These are phyloP conservation scores for Perca fluviatilis DNA, from an alignment of 2,113 vertebrate genomes.

Conservation along the genomic window DNA sequence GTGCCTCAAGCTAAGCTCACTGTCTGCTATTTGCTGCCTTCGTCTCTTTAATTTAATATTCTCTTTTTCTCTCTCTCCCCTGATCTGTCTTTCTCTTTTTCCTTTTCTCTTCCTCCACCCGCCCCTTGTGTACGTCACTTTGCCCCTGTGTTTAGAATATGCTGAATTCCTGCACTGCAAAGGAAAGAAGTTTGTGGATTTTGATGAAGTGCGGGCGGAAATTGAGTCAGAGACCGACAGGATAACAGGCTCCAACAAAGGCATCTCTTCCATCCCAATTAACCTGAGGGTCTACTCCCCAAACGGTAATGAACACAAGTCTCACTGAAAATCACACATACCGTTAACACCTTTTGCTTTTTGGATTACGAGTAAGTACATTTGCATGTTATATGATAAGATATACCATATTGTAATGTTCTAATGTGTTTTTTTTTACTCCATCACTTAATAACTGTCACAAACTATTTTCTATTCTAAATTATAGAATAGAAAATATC, in stretches of 20 bases:
- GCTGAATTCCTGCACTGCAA: constrained; percentile 98
- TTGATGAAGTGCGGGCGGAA: constrained; percentile 94
- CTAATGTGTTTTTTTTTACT: not conserved
- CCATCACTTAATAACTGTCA: not conserved
- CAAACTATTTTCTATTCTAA: too few species aligned
- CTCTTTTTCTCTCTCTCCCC: not conserved
- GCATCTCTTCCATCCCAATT: constrained; percentile 95
- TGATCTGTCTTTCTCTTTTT: constrained; percentile 1
- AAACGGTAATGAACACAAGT: constrained; percentile 83
- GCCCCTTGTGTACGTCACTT: not conserved
- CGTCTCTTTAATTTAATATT: constrained; percentile 56
- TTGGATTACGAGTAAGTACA: not conserved
- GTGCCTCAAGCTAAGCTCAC: constrained; percentile 50
- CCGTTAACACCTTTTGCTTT: not conserved
- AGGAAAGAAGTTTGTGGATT: constrained; percentile 96
- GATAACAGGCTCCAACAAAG: constrained; percentile 96
- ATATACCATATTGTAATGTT: not conserved
- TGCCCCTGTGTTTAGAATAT: constrained; percentile 86
- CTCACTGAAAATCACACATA: constrained; percentile 15
- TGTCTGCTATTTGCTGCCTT: constrained; percentile 47
- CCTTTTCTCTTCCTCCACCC: not conserved
- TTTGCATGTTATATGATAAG: not conserved
- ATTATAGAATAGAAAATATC: too few species aligned
- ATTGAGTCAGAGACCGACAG: constrained; percentile 96
- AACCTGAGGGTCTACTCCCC: constrained; percentile 96